These are phyloP conservation scores for Tauraco erythrolophus DNA, from an alignment of 2,113 vertebrate genomes.

Conservation along the genomic window DNA sequence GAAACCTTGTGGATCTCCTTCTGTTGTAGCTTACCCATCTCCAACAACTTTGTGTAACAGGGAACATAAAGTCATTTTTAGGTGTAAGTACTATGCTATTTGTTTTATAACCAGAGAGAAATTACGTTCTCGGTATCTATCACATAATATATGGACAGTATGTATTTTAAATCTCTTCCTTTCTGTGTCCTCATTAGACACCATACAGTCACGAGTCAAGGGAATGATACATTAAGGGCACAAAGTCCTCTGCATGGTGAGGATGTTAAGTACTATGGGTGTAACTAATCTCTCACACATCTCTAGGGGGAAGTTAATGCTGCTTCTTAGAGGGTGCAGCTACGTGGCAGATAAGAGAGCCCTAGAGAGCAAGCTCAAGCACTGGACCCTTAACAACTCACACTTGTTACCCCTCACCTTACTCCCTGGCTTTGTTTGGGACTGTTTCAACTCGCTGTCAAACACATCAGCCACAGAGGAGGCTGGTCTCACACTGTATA, in stretches of 20 bases:
- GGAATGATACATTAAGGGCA: background rate
- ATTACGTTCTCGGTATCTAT: background rate
- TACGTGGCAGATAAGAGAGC: background rate
- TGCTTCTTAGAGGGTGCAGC: background rate
- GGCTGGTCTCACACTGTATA: background rate
- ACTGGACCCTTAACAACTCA: background rate
- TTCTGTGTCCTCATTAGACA: background rate
- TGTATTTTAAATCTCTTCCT: background rate
- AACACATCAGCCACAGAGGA: background rate
- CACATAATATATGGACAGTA: background rate
- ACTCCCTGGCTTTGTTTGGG: background rate
- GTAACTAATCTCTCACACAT: background rate
- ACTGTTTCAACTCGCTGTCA: background rate
- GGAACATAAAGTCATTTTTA: background rate
- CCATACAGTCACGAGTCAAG: background rate
- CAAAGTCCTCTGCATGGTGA: background rate
- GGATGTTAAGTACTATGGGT: background rate
- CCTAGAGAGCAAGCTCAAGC: background rate
- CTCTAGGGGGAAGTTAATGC: background rate
- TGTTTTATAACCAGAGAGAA: background rate
- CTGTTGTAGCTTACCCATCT: background rate
- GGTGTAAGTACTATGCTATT: background rate
- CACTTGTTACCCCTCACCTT: background rate
- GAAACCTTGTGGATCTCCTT: background rate
- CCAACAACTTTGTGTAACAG: background rate